Evolutionary conservation across 2,113 vertebrate genomes (phyloP).

Genomic region (Collichthys lucidus): DNA sequence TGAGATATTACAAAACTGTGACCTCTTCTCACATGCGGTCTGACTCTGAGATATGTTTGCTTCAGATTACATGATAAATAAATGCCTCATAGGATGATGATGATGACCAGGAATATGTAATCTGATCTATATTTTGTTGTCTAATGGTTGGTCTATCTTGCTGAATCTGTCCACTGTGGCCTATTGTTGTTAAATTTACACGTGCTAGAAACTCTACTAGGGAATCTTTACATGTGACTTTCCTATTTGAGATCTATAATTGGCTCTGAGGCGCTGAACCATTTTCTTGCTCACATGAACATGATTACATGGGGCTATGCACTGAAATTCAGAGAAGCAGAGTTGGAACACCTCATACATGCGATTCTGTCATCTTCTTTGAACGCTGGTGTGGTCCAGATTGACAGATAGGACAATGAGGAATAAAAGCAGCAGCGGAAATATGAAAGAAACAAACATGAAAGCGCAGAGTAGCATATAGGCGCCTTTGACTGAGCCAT

Average conservation of each 20-base stretch:
- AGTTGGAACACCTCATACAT: conserved; percentile 61
- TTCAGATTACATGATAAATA: background rate
- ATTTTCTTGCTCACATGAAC: conserved; percentile 36
- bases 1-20: background rate
- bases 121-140: background rate
- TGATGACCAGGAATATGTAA: background rate
- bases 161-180: background rate
- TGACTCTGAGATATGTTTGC: background rate
- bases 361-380: conserved; percentile 63
- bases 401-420: conserved; percentile 56
- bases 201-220: background rate
- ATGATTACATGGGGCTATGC: conserved; percentile 14
- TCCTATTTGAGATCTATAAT: conserved; percentile 16
- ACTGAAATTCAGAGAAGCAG: conserved; percentile 33
- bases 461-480: conserved; percentile 28
- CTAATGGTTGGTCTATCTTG: too few species aligned
- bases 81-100: background rate
- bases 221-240: conserved; percentile 18
- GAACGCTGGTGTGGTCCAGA: conserved; percentile 55
- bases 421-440: conserved; percentile 41
- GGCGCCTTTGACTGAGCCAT: conserved; percentile 39
- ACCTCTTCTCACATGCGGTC: background rate
- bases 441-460: conserved; percentile 10
- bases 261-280: conserved; percentile 28
- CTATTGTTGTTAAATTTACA: background rate